Evolutionary conservation across 2,113 vertebrate genomes (phyloP).

Genomic region (Thermophis baileyi): DNA sequence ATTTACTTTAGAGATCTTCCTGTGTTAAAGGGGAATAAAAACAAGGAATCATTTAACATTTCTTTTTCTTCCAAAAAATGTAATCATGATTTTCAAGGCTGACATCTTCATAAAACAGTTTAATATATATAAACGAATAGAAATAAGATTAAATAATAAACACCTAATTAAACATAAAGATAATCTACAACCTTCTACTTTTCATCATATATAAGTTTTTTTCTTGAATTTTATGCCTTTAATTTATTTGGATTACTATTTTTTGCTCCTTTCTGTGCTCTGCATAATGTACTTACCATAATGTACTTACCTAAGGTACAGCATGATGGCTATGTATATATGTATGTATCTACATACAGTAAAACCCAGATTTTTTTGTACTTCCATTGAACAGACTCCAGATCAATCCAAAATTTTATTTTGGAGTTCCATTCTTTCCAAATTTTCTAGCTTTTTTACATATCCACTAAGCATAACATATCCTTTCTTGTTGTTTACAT

Average conservation of each 20-base stretch:
- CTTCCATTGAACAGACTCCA: background rate
- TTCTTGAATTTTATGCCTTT: background rate
- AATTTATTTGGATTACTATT: background rate
- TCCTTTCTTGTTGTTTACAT: background rate
- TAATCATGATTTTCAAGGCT: background rate
- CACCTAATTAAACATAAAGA: background rate
- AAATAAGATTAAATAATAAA: background rate
- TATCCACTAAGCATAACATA: background rate
- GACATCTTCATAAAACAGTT: background rate
- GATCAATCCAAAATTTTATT: background rate
- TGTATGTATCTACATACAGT: background rate
- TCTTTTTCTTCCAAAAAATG: background rate
- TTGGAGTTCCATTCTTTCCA: background rate
- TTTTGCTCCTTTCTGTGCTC: background rate
- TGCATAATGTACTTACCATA: background rate
- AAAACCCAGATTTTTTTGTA: background rate
- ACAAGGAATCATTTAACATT: background rate
- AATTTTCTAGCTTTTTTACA: background rate
- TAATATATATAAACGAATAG: background rate
- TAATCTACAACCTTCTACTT: background rate
- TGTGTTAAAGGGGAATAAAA: background rate
- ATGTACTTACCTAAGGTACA: background rate
- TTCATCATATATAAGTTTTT: background rate
- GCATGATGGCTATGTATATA: no score
- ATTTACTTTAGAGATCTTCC: background rate